A percentile compares a stretch with the other conserved stretches of the same genome.
Evolutionary conservation across 1,140 invertebrate species (phyloP).

Genomic region (Drosophila kikkawai): DNA sequence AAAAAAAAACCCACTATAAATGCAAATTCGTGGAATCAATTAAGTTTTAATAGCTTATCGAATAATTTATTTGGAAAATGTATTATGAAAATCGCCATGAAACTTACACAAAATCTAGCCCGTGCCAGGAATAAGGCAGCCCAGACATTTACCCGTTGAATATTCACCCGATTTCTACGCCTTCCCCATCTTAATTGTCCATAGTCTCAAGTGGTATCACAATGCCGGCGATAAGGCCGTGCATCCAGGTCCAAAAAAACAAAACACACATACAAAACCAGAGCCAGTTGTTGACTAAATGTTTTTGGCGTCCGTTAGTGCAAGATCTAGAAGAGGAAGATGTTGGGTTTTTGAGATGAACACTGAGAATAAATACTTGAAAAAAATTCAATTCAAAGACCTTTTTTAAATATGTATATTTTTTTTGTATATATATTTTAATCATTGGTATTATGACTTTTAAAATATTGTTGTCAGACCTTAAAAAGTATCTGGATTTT

Average conservation of each 20-base stretch:
- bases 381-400: not conserved
- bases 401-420: too few relatives aligned
- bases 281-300: constrained; percentile 62
- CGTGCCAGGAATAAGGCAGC: constrained; percentile 22
- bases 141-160: not conserved
- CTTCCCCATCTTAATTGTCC: constrained; percentile 7
- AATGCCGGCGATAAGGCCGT: constrained; percentile 21
- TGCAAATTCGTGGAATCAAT: constrained; percentile 21
- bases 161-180: not conserved
- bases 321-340: constrained; percentile 29
- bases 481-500: too few relatives aligned
- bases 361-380: constrained; percentile 7
- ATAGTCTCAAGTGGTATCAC: constrained; percentile 42
- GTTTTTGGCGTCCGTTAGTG: constrained; percentile 80
- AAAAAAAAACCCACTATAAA: not conserved
- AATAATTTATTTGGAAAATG: constrained; percentile 15
- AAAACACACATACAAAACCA: constrained; percentile 4
- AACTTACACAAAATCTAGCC: constrained; percentile 17
- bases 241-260: constrained; percentile 1
- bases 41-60: constrained; percentile 20
- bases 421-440: too few relatives aligned
- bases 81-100: constrained; percentile 14
- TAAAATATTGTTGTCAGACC: too few relatives aligned
- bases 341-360: not conserved
- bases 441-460: too few relatives aligned